Evolutionary conservation across 2,888 invertebrate genomes (phyloP).

Genomic region (Thymelicus sylvestris): DNA sequence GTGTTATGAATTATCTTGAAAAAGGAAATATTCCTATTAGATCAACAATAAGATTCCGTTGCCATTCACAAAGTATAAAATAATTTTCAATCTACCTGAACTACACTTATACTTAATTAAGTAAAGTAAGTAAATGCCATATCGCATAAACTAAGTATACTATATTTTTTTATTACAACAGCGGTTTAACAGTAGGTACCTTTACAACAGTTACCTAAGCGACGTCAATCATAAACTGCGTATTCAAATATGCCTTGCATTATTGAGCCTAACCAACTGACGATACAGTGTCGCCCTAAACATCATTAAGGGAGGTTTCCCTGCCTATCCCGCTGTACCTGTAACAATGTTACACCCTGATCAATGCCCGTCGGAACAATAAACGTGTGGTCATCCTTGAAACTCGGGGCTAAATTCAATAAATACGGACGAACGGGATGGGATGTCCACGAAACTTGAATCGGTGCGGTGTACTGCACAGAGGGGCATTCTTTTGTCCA

Average conservation of each 20-base stretch:
- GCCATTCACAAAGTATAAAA: too few relatives aligned
- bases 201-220: too few relatives aligned
- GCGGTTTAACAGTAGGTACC: too few relatives aligned
- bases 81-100: too few relatives aligned
- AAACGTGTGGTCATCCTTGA: conserved; percentile 75
- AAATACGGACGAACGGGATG: conserved; percentile 70
- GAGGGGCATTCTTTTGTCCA: conserved; percentile 77
- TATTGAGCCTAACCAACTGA: conserved; percentile 42
- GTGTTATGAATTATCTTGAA: too few relatives aligned
- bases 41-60: too few relatives aligned
- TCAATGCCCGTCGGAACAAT: conserved; percentile 72
- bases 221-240: neutral
- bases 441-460: conserved; percentile 78
- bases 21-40: too few relatives aligned
- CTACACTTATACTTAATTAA: too few relatives aligned
- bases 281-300: conserved; percentile 29
- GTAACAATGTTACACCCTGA: conserved; percentile 65
- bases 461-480: conserved; percentile 64
- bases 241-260: conserved; percentile 27
- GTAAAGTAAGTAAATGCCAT: too few relatives aligned
- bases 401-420: conserved; percentile 72
- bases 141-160: too few relatives aligned
- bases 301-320: conserved; percentile 8
- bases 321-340: conserved; percentile 49
- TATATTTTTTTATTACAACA: too few relatives aligned